These are phyloP conservation scores for Drosophila triauraria DNA, from an alignment of 1,140 invertebrate species.

Conservation along the genomic window DNA sequence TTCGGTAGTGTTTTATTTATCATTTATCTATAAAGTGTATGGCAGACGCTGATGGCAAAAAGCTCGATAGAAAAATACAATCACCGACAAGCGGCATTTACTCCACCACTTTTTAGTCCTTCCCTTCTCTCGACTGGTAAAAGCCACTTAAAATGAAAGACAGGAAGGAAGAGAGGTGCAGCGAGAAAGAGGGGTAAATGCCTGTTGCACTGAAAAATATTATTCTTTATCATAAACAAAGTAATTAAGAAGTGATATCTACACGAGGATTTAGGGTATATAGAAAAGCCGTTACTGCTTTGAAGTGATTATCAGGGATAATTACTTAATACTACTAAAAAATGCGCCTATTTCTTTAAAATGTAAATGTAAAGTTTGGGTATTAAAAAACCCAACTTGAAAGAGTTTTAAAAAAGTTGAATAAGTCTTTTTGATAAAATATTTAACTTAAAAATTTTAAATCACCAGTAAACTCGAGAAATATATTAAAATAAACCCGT, in stretches of 20 bases:
- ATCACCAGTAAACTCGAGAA: too few relatives aligned
- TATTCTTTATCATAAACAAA: background rate
- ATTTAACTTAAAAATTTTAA: too few relatives aligned
- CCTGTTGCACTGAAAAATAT: constrained; percentile 3
- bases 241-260: background rate
- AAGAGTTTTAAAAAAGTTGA: too few relatives aligned
- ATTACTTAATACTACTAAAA: background rate
- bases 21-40: constrained; percentile 58
- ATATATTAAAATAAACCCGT: background rate
- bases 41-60: constrained; percentile 54
- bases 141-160: constrained; percentile 68
- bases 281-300: background rate
- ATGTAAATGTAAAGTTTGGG: too few relatives aligned
- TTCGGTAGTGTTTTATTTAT: constrained; percentile 63
- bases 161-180: constrained; percentile 3
- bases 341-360: background rate
- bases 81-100: constrained; percentile 49
- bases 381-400: too few relatives aligned
- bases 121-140: constrained; percentile 21
- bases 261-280: too few relatives aligned
- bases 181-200: background rate
- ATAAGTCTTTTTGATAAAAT: too few relatives aligned
- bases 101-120: constrained; percentile 23
- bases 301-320: background rate
- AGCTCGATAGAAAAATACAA: constrained; percentile 72